A percentile compares a stretch with the other conserved stretches of the same genome.
Conservation (phyloP, 1,140 invertebrate species). For the Cherax quadricarinatus region DNA sequence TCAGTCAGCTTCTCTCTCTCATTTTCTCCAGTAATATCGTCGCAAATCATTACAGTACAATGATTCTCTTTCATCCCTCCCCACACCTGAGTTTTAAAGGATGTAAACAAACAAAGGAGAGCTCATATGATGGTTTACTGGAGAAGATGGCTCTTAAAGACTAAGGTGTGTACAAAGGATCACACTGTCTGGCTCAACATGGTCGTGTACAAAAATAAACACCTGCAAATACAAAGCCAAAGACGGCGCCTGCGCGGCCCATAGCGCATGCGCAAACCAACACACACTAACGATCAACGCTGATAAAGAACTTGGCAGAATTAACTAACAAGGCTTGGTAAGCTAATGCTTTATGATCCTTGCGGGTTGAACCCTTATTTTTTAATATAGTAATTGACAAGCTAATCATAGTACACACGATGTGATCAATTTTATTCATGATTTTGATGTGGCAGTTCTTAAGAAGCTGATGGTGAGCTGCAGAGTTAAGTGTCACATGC, state of each 20-base stretch:
- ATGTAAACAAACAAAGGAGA: neutral
- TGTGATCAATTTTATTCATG: neutral
- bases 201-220: conserved; percentile 6
- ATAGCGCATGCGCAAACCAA: neutral
- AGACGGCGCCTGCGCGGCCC: conserved; percentile 15
- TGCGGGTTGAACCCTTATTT: no score
- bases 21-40: no score
- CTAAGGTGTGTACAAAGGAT: conserved; percentile 27
- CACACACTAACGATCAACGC: neutral
- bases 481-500: neutral
- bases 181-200: conserved; percentile 33
- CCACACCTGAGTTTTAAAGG: no score
- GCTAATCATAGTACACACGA: neutral
- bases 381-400: no score
- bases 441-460: neutral
- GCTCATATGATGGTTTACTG: conserved; percentile 19
- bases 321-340: conserved; percentile 2
- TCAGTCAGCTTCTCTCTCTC: no score
- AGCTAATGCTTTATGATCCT: neutral
- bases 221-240: conserved; percentile 20
- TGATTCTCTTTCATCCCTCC: no score
- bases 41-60: no score
- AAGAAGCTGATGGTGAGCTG: neutral
- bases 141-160: conserved; percentile 33
- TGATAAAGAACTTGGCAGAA: neutral